Base-by-base conservation (phyloP, 2,113 vertebrate genomes). In the Passer montanus region DNA sequence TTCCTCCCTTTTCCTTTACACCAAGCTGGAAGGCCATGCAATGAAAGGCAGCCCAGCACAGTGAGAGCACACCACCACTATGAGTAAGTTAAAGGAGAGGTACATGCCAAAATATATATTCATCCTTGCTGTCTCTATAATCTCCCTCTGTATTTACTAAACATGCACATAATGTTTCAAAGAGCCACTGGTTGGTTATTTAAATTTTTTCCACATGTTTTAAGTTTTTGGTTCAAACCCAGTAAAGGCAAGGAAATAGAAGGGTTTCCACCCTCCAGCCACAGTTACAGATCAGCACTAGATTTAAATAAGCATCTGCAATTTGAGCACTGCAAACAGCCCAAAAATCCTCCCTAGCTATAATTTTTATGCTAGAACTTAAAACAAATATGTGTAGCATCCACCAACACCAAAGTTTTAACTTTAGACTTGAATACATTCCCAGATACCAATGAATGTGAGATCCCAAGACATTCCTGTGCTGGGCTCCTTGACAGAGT, bases 201-300 rank as follows among this genome's bases (percentile, higher is more conserved):
- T 94, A 96, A 81, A 81, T 96, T 94, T 95, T 95, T 97, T 94
- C 91, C 94, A 87, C 88, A 60, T 84, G 70, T 89, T 93, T 90
- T 63, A 94, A 66, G 84, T 55, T 94, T 86, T 91, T 94, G 68
- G 69, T 95, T 94, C 75, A 75, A 90, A 59, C 52, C 56, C 68
- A 75, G 56, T 6, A 39, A 59, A 92, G 39, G 56, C 84, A 92
- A 96, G 64, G 73, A 97, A 96, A 96, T 86, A 69, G 76, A 90
- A 92, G 60, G 80, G 86, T 97, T 97, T 95, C 95, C 90, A 93
- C 75, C 88, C 93, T 95, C 60, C 60, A 81, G 80, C 76, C 94
- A 85, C 90, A 92, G 93, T 93, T 95, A 96, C 76, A 96, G 84
- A 78, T 64, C 68, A 90, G 49, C 68, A 78, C 84, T 52, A 53